Conservation (phyloP, 2,888 invertebrate species). For the Drosophila antonietae region DNA sequence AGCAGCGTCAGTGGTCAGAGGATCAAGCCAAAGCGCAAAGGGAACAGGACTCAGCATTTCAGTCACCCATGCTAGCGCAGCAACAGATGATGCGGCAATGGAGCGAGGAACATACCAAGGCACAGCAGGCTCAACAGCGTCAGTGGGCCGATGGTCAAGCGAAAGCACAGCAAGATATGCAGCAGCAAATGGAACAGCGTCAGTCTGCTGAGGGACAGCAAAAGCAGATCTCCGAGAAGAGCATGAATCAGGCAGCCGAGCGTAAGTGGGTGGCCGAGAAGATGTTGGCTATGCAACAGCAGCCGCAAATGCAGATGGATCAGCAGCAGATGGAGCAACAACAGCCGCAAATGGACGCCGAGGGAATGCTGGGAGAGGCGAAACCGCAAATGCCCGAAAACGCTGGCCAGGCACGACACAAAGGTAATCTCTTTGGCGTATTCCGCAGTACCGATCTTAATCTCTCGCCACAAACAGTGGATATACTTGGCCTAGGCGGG, state of each 20-base stretch:
- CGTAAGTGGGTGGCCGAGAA: slow-evolving; percentile 40
- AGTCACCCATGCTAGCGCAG: neutral
- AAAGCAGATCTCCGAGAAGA: neutral
- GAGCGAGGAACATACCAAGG: slow-evolving; percentile 11
- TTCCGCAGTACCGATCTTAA: slow-evolving; percentile 59
- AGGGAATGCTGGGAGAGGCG: slow-evolving; percentile 50
- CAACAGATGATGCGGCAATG: neutral
- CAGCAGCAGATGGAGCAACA: slow-evolving; percentile 19
- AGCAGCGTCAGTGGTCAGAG: slow-evolving; percentile 8
- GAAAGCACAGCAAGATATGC: slow-evolving; percentile 2
- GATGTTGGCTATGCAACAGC: slow-evolving; percentile 26
- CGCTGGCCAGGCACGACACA: slow-evolving; percentile 63
- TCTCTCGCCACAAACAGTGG: slow-evolving; percentile 43
- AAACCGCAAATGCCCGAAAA: slow-evolving; percentile 71
- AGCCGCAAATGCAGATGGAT: slow-evolving; percentile 8
- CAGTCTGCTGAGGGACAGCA: slow-evolving; percentile 6
- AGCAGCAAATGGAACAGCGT: slow-evolving; percentile 14
- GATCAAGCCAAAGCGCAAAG: slow-evolving; percentile 14
- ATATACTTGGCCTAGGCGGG: slow-evolving; percentile 55
- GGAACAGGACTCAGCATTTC: neutral
- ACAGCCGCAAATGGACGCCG: slow-evolving; percentile 4
- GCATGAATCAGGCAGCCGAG: slow-evolving; percentile 20
- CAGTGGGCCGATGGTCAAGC: slow-evolving; percentile 13
- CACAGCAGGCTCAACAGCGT: slow-evolving; percentile 20
- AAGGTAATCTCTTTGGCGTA: slow-evolving; percentile 83